phyloP scores from a whole-genome alignment of 2,888 invertebrate species.

The Drosophila diplacantha region DNA sequence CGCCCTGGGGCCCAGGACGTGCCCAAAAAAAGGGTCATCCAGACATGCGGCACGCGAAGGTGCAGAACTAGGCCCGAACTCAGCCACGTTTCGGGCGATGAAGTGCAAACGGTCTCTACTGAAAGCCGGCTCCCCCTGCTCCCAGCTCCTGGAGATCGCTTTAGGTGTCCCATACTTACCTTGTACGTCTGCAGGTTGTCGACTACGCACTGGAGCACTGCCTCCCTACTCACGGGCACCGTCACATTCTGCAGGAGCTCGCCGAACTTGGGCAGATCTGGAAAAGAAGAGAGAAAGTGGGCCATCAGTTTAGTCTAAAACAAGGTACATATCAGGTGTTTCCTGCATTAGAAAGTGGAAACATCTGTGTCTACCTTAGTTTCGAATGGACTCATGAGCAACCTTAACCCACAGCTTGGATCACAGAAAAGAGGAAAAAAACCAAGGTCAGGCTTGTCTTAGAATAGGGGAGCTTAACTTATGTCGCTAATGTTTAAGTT shows the following conservation, averaged over 20 bases:
- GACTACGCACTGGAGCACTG: conserved; percentile 83
- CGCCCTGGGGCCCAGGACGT: conserved; percentile 43
- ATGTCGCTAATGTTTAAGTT: conserved; percentile 38
- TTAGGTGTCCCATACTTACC: conserved; percentile 76
- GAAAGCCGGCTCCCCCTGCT: conserved; percentile 27
- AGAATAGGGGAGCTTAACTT: conserved; percentile 68
- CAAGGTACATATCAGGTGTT: conserved; percentile 61
- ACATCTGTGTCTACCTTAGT: conserved; percentile 60
- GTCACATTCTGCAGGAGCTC: conserved; percentile 84
- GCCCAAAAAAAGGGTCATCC: conserved; percentile 51
- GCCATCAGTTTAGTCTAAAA: conserved; percentile 36
- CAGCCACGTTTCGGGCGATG: conserved; percentile 61
- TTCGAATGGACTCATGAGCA: conserved; percentile 42
- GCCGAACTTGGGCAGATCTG: conserved; percentile 84
- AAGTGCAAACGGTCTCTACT: conserved; percentile 60
- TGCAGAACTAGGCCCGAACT: conserved; percentile 27
- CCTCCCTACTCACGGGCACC: conserved; percentile 83
- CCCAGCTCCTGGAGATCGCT: conserved; percentile 2
- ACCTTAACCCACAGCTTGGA: background rate
- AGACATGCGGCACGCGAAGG: conserved; percentile 45
- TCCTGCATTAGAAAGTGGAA: conserved; percentile 41
- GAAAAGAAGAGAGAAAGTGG: conserved; percentile 44
- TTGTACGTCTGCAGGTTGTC: conserved; percentile 84
- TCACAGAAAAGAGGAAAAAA: background rate
- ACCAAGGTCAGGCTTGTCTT: conserved; percentile 49